These are phyloP conservation scores for Parapsyche elsis DNA, from an alignment of 1,140 invertebrate genomes.

Conservation along the genomic window DNA sequence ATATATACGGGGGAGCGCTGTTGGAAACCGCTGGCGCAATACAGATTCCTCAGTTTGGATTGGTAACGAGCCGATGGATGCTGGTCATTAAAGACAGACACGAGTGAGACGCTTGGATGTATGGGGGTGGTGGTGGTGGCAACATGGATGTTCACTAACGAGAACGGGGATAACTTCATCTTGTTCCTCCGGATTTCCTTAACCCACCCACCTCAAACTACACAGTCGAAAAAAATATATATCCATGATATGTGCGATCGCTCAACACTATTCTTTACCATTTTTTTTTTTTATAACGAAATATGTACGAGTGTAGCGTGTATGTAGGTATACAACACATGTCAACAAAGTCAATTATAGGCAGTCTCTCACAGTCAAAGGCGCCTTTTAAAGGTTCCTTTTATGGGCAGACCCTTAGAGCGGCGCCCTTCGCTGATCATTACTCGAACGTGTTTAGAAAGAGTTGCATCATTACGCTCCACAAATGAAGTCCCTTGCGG, in stretches of 20 bases:
- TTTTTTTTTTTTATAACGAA: no score
- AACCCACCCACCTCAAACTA: background rate
- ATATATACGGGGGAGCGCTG: background rate
- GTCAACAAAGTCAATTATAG: constrained; percentile 44
- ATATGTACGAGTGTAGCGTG: no score
- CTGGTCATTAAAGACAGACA: constrained; percentile 48
- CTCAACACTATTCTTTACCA: no score
- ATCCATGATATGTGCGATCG: no score
- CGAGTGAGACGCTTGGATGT: constrained; percentile 25
- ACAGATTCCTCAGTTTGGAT: constrained; percentile 51
- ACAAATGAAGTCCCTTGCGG: constrained; percentile 44
- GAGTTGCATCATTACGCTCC: constrained; percentile 45
- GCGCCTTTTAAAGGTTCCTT: constrained; percentile 45
- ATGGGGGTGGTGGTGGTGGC: constrained; percentile 7
- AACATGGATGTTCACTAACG: constrained; percentile 38
- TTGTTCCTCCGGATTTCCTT: constrained; percentile 27
- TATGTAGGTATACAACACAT: background rate
- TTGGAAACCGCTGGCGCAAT: constrained; percentile 17
- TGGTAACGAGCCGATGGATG: constrained; percentile 56
- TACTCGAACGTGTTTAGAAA: constrained; percentile 48
- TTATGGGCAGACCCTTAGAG: constrained; percentile 39
- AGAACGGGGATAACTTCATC: constrained; percentile 43
- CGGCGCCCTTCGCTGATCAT: constrained; percentile 44
- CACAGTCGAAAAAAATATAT: constrained; percentile 4
- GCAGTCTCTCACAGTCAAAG: constrained; percentile 42